phyloP scores from a whole-genome alignment of 2,888 invertebrate genomes.

The Agonopterix alstromeriana region DNA sequence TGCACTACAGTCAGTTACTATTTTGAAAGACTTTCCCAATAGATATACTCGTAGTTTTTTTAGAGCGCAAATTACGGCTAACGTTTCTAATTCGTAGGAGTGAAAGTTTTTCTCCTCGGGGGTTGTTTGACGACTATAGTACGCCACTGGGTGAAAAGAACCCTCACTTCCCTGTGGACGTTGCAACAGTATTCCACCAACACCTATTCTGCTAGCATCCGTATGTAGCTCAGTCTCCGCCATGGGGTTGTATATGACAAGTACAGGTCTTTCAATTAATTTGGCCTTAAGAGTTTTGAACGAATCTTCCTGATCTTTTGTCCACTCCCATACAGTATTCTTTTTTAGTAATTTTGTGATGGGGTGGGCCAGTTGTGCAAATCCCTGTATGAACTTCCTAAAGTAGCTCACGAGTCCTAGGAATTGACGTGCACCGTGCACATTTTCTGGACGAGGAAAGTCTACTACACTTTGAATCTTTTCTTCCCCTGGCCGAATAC shows the following conservation, averaged over 20 bases:
- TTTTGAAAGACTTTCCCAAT: conserved; percentile 4
- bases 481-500: conserved; percentile 5
- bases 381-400: conserved; percentile 10
- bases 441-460: conserved; percentile 9
- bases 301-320: conserved; percentile 5
- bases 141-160: conserved; percentile 1
- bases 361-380: conserved; percentile 9
- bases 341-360: conserved; percentile 9
- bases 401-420: conserved; percentile 11
- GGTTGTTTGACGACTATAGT: conserved; percentile 16
- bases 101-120: conserved; percentile 16
- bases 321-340: conserved; percentile 11
- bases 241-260: conserved; percentile 19
- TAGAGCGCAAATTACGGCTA: conserved; percentile 15
- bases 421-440: conserved; percentile 10
- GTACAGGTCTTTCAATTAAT: neutral
- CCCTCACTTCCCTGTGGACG: neutral
- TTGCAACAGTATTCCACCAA: conserved; percentile 3
- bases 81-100: conserved; percentile 17
- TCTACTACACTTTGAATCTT: conserved; percentile 10
- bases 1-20: conserved; percentile 12
- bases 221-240: conserved; percentile 14
- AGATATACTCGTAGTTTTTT: neutral
- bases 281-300: neutral
- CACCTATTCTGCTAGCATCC: conserved; percentile 7